Base-by-base conservation (phyloP, 1,140 invertebrate genomes). In the Pseudachorutes palmiensis region DNA sequence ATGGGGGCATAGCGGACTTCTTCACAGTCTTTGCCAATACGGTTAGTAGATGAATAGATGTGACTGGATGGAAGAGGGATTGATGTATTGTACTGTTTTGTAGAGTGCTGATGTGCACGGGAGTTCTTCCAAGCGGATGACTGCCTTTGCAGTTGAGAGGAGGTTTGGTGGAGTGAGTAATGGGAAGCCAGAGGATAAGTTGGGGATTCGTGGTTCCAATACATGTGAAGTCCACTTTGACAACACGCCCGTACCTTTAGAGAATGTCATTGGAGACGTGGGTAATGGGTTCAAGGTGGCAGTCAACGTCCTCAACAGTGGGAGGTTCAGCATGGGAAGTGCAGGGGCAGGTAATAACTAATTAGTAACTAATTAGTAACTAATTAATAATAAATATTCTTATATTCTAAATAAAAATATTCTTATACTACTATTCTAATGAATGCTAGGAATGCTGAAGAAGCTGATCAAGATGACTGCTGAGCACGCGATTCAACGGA, bases 121-220 rank as follows among this genome's bases (percentile, higher is more conserved):
- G 0, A 63, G 67, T 31, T 58, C 62, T 29, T 26, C 60, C 14
- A 68, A 64, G 59, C 31, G 64, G 22, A 55, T 89, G 0, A 84
- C 86, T 0, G 83, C 87, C 2, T 91, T 94, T 73, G 80, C 93
- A 63, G 86, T 95, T 1, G 90, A 93, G 68, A 79, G 84, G 65
- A 76, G 78, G 28, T 85, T 83, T 73, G 82, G 83, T 12, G 89
- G 90, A 28, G 82, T 95, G 0, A 83, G 81, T 0, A 81, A 82
- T 74, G 84, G 84, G 14, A 80, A 85, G 16, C 81, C 83, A n/a
- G 84, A 88, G 69, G 83, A 86, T 62, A 90, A 88, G 49, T 83
- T 91, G 75, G 91, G 90, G 0, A 88, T 88, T 61, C 83, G 76
- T 80, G 79, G 78, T 64, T 74, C 74, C 5, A 76, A 75, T 58